phyloP scores from a whole-genome alignment of 2,113 vertebrate genomes.

The Macroglossus sobrinus region DNA sequence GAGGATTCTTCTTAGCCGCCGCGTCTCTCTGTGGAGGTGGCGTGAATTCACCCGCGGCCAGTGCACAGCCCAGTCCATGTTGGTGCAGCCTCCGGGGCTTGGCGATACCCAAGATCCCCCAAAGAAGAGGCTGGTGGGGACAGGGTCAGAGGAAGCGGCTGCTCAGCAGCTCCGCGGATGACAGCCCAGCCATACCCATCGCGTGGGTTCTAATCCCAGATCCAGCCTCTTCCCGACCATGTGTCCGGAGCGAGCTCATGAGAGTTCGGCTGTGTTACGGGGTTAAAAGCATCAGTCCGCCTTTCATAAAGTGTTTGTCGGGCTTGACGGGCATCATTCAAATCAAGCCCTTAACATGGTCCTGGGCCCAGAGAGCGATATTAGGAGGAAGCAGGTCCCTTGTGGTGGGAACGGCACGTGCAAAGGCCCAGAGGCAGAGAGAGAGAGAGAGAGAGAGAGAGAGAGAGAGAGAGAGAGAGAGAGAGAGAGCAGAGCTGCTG shows the following conservation, averaged over 20 bases:
- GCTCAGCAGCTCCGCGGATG: neutral
- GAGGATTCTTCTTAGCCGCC: neutral
- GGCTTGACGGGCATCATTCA: neutral
- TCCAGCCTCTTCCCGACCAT: neutral
- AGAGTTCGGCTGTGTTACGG: neutral
- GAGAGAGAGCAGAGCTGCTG: neutral
- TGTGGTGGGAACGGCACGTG: neutral
- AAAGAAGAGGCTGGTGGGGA: neutral
- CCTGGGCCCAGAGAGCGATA: neutral
- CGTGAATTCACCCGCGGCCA: neutral
- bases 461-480: neutral
- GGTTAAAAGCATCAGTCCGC: neutral
- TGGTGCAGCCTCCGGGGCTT: neutral
- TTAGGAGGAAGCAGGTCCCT: neutral
- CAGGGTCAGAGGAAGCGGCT: neutral
- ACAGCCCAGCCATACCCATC: neutral
- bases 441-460: neutral
- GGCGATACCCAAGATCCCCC: neutral
- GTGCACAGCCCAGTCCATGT: neutral
- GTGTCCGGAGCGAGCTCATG: neutral
- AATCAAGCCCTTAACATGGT: neutral
- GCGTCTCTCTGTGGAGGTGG: neutral
- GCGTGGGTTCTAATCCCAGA: neutral
- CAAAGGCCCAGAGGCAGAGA: neutral
- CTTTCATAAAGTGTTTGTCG: neutral